These are phyloP conservation scores for Peromyscus attwateri DNA, from an alignment of 2,797 vertebrate species.

Conservation along the genomic window DNA sequence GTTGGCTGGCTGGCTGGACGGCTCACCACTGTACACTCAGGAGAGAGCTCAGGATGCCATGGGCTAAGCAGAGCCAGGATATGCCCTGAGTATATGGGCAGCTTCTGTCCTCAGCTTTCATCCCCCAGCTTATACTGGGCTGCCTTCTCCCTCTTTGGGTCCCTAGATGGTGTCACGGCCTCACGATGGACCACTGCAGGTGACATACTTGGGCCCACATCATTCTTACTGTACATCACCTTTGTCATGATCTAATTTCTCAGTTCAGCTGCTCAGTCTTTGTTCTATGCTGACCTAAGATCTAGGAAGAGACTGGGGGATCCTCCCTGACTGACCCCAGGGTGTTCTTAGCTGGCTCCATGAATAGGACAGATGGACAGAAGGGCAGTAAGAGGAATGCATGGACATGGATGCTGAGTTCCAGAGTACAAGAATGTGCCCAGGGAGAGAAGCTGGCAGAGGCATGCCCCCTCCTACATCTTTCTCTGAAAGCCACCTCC, in stretches of 20 bases:
- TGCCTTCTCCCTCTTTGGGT: not conserved
- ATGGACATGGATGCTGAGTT: fast-evolving
- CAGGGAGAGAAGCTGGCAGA: not conserved
- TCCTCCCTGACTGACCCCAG: too few species aligned
- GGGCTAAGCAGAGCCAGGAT: fast-evolving
- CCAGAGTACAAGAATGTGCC: not conserved
- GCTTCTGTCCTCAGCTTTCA: not conserved
- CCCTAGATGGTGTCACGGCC: too few species aligned
- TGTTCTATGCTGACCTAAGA: not conserved
- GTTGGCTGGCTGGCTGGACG: not conserved
- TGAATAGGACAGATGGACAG: not conserved
- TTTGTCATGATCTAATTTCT: not conserved
- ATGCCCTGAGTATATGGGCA: fast-evolving
- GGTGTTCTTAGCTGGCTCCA: not conserved
- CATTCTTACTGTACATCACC: fast-evolving
- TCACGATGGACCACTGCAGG: fast-evolving
- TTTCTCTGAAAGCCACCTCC: not conserved
- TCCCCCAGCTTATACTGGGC: not conserved
- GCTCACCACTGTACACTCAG: fast-evolving
- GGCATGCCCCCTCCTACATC: not conserved
- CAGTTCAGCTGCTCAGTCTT: not conserved
- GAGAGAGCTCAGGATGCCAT: too few species aligned
- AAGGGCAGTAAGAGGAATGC: not conserved
- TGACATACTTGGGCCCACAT: fast-evolving
- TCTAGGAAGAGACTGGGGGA: not conserved